Conservation (phyloP, 2,888 invertebrate genomes). For the Ephialtes manifestator region DNA sequence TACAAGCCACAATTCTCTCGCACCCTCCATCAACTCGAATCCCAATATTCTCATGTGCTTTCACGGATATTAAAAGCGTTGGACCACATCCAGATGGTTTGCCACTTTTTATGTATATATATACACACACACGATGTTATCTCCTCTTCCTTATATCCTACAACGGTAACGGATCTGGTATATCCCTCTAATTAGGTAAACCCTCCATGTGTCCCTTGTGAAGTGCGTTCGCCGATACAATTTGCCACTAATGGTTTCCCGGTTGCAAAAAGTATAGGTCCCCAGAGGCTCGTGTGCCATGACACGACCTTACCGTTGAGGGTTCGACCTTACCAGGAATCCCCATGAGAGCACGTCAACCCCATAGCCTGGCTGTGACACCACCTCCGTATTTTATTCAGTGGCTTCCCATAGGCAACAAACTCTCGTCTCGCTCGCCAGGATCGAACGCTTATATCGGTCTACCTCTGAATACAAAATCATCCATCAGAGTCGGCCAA, state of each 20-base stretch:
- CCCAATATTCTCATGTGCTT: not conserved
- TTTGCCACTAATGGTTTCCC: conserved; percentile 62
- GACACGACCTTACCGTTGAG: conserved; percentile 38
- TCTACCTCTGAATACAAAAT: conserved; percentile 44
- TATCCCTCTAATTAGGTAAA: conserved; percentile 62
- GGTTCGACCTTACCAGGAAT: conserved; percentile 55
- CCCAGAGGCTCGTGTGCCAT: conserved; percentile 57
- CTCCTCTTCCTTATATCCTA: not conserved
- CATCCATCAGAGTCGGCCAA: conserved; percentile 41
- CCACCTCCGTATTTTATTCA: conserved; percentile 20
- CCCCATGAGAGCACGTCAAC: conserved; percentile 31
- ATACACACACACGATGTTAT: not conserved
- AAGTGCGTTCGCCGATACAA: conserved; percentile 57
- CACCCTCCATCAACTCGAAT: not conserved
- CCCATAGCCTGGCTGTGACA: not conserved
- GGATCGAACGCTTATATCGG: conserved; percentile 50
- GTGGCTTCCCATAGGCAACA: conserved; percentile 11
- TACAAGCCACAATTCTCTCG: conserved; percentile 3
- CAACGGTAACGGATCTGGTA: conserved; percentile 4
- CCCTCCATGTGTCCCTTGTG: conserved; percentile 45
- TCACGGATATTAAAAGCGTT: not conserved
- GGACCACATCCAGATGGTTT: conserved; percentile 3
- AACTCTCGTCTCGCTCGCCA: conserved; percentile 2
- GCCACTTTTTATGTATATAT: not conserved
- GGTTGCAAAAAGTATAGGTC: conserved; percentile 46